Evolutionary conservation across 2,113 vertebrate genomes (phyloP).

Genomic region (Otus sunia): DNA sequence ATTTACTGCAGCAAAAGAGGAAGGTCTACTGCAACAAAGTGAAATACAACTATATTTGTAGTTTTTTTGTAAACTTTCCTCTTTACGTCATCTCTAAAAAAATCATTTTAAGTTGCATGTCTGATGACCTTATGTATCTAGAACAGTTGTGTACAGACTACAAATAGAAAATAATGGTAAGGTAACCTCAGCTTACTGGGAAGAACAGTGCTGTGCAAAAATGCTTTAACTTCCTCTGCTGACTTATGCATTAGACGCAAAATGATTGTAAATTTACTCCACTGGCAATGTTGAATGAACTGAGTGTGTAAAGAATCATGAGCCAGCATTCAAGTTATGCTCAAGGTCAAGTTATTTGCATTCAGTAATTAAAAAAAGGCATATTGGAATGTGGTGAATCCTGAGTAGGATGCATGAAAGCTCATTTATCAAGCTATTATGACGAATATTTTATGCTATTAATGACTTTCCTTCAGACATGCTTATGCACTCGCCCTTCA

Average conservation of each 20-base stretch:
- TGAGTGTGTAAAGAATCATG: slow-evolving; percentile 11
- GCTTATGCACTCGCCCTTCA: slow-evolving; percentile 5
- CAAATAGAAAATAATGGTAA: neutral
- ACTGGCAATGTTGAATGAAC: slow-evolving; percentile 1
- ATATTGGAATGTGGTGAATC: slow-evolving; percentile 54
- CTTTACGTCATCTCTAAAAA: neutral
- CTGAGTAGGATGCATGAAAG: slow-evolving; percentile 40
- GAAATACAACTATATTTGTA: neutral
- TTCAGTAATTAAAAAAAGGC: slow-evolving; percentile 60
- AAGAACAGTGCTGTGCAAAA: neutral
- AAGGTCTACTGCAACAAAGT: neutral
- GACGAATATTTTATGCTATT: slow-evolving; percentile 47
- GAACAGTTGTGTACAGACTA: neutral
- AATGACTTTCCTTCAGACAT: slow-evolving; percentile 52
- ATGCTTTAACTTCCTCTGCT: neutral
- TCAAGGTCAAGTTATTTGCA: slow-evolving; percentile 60
- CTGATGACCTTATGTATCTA: neutral
- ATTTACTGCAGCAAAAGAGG: neutral
- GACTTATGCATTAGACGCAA: neutral
- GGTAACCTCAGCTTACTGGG: neutral
- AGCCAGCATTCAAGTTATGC: slow-evolving; percentile 32
- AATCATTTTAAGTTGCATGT: neutral
- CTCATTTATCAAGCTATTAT: slow-evolving; percentile 63
- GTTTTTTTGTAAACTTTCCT: neutral
- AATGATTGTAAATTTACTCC: neutral